phyloP scores from a whole-genome alignment of 1,140 invertebrate species.

The Papilio polytes region DNA sequence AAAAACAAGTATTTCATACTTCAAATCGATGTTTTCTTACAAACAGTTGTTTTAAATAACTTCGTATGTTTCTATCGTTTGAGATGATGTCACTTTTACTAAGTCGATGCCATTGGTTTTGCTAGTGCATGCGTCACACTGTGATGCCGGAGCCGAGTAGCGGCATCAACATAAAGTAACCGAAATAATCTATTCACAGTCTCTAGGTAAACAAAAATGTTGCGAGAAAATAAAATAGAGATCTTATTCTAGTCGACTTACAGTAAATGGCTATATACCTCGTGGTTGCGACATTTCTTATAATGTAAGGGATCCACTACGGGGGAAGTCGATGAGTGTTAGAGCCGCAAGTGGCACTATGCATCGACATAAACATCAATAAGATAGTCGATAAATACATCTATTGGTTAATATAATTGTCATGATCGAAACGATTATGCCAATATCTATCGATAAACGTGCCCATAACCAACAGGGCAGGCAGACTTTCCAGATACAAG shows the following conservation, averaged over 20 bases:
- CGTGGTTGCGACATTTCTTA: background rate
- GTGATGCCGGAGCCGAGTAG: background rate
- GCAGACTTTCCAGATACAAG: background rate
- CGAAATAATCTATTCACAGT: background rate
- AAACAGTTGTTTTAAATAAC: background rate
- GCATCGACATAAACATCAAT: background rate
- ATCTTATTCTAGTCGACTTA: constrained; percentile 18
- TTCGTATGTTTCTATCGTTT: background rate
- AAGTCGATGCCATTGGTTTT: background rate
- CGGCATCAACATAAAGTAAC: background rate
- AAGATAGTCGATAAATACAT: constrained; percentile 16
- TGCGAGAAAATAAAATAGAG: constrained; percentile 19
- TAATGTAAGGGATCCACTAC: constrained; percentile 22
- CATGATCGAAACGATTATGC: constrained; percentile 49
- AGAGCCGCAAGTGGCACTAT: background rate
- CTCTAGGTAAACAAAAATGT: background rate
- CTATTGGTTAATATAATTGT: constrained; percentile 51
- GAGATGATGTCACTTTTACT: background rate
- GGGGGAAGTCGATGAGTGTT: background rate
- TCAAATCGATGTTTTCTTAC: background rate
- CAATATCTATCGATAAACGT: constrained; percentile 47
- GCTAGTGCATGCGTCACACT: background rate
- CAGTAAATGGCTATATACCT: constrained; percentile 18
- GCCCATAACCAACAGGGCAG: background rate
- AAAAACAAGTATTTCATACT: background rate